These are phyloP conservation scores for Bovichtus variegatus DNA, from an alignment of 2,797 vertebrate genomes.

Conservation along the genomic window DNA sequence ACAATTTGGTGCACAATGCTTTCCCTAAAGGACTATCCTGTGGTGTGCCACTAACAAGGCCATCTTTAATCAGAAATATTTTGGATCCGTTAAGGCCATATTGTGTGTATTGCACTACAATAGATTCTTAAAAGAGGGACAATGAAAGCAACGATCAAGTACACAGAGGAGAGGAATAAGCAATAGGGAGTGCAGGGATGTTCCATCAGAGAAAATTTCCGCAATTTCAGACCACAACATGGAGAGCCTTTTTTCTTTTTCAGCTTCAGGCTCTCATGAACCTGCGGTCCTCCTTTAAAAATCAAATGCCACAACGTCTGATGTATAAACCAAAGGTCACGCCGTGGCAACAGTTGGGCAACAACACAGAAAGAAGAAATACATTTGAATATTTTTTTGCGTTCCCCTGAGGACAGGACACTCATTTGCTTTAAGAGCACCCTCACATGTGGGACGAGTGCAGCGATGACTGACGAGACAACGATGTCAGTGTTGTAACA, in stretches of 20 bases:
- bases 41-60: conserved; percentile 58
- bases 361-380: not conserved
- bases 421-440: not conserved
- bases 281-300: not conserved
- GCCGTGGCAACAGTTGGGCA: not conserved
- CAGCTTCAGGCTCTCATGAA: not conserved
- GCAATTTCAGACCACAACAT: conserved; percentile 26
- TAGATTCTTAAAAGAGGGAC: conserved; percentile 28
- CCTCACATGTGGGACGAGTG: too few species aligned
- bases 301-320: not conserved
- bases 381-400: too few species aligned
- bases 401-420: not conserved
- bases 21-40: conserved; percentile 56
- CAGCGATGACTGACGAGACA: too few species aligned
- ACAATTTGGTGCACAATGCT: conserved; percentile 53
- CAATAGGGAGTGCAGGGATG: conserved; percentile 36
- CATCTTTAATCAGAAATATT: conserved; percentile 62
- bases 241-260: not conserved
- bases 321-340: conserved; percentile 12
- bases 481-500: too few species aligned
- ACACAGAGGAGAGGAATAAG: conserved; percentile 29
- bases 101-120: conserved; percentile 52
- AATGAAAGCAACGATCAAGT: conserved; percentile 46
- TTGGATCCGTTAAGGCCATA: conserved; percentile 56
- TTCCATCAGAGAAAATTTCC: conserved; percentile 17